Evolutionary conservation across 1,140 invertebrate species (phyloP), one percentile per base, ranked within the genome.

Genomic region (Hypothenemus hampei): DNA sequence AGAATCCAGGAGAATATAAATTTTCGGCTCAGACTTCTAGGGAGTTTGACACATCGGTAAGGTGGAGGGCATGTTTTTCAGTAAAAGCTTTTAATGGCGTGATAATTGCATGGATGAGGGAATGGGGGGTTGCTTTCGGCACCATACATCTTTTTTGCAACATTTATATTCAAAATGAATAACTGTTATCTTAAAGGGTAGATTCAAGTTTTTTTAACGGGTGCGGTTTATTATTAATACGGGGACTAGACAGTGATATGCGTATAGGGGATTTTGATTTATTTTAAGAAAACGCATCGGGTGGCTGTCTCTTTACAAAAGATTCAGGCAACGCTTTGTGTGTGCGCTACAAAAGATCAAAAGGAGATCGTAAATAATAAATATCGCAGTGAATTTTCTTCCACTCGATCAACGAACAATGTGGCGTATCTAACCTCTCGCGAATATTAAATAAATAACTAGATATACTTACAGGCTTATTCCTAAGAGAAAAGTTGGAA

Each of bases 41-140:
- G 21, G 45, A 57, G 54, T 57, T 57, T 57, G 54, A 57, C 54
- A 57, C 54, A 57, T 57, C 46, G 46, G 53, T 56, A 56, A 56
- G 53, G 53, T 56, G 36, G 43, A 48, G 53, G 53, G 53, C 29
- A 48, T 31, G 36, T 48, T 56, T 56, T 56, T 56, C 53, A 31
- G 37, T 56, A 47, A 56, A 56, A 47, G 53, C 53, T 21, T 29
- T 40, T 56, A 56, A 56, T 48, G 44, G 53, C 26, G 44, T 43
- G 44, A 47, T 56, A 56, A 56, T 56, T 56, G 44, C 37, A 47
- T 41, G 44, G 21, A 41, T 36, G n/a, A n/a, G n/a, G n/a, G n/a
- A n/a, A n/a, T n/a, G 36, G 44, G 24, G 45, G 44, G 4, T 40
- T n/a, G 22, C 21, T 53, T 53, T 45, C 40, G 16, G 23, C 40